These are phyloP conservation scores for Dendronephthya gigantea DNA, from an alignment of 64 coral and sea anemone species.

Conservation along the genomic window DNA sequence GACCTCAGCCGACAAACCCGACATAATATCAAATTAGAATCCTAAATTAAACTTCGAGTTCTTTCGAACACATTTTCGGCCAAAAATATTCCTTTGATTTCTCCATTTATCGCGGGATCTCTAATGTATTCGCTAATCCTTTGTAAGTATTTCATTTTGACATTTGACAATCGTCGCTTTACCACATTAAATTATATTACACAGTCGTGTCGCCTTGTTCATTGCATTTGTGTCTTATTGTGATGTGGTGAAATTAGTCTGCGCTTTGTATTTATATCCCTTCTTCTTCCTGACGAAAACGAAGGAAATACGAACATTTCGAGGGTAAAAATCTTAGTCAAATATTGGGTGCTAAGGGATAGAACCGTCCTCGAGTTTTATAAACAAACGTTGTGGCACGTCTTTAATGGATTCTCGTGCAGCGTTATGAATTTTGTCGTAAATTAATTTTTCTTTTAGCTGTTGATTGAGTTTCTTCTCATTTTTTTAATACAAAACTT, in stretches of 20 bases:
- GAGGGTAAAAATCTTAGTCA: background rate
- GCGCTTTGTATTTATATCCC: background rate
- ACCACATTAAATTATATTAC: background rate
- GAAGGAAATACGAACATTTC: background rate
- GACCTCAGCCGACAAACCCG: background rate
- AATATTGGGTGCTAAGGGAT: background rate
- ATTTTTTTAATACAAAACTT: background rate
- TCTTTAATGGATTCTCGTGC: too few relatives aligned
- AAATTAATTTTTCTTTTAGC: background rate
- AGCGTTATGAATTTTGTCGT: background rate
- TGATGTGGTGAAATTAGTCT: background rate
- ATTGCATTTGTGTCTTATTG: background rate
- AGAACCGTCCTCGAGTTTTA: background rate
- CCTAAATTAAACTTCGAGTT: background rate
- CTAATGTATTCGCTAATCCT: background rate
- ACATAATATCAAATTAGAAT: background rate
- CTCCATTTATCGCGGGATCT: background rate
- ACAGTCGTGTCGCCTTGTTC: background rate
- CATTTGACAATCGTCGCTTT: background rate
- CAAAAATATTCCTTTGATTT: background rate
- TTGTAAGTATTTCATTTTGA: background rate
- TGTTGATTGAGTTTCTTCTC: background rate
- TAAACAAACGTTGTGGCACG: background rate
- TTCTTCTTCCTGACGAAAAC: background rate
- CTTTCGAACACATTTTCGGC: background rate